Conservation (phyloP, 2,113 vertebrate species). For the Nymphicus hollandicus region DNA sequence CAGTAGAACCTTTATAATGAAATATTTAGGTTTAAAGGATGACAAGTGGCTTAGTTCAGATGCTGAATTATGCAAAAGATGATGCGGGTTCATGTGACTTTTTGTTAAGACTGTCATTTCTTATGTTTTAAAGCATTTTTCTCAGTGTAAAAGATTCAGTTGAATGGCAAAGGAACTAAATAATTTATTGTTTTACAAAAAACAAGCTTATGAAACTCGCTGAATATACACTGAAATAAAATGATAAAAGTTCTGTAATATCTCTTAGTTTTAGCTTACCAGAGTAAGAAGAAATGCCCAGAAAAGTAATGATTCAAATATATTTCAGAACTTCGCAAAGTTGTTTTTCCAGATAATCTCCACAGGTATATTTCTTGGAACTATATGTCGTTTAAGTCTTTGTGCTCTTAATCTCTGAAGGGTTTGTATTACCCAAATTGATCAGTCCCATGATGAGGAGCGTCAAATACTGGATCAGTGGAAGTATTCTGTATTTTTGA, state of each 20-base stretch:
- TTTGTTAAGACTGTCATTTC: background rate
- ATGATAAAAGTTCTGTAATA: background rate
- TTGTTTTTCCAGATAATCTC: background rate
- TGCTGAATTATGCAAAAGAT: background rate
- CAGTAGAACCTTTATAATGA: background rate
- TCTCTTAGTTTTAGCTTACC: background rate
- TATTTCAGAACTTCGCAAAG: background rate
- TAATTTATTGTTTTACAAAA: background rate
- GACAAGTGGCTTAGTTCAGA: background rate
- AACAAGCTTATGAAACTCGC: background rate
- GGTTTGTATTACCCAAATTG: background rate
- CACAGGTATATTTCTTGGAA: background rate
- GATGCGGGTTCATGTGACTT: background rate
- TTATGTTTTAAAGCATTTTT: background rate
- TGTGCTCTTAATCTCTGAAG: accelerated
- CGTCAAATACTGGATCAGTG: background rate
- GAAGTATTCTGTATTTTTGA: background rate
- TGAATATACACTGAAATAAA: background rate
- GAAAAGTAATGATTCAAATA: background rate
- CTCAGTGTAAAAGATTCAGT: background rate
- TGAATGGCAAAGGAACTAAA: background rate
- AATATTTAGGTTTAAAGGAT: background rate
- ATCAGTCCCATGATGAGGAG: background rate
- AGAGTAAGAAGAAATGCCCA: background rate
- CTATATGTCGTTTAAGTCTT: background rate